Evolutionary conservation across 2,113 vertebrate species (phyloP).

Genomic region (Lota lota): DNA sequence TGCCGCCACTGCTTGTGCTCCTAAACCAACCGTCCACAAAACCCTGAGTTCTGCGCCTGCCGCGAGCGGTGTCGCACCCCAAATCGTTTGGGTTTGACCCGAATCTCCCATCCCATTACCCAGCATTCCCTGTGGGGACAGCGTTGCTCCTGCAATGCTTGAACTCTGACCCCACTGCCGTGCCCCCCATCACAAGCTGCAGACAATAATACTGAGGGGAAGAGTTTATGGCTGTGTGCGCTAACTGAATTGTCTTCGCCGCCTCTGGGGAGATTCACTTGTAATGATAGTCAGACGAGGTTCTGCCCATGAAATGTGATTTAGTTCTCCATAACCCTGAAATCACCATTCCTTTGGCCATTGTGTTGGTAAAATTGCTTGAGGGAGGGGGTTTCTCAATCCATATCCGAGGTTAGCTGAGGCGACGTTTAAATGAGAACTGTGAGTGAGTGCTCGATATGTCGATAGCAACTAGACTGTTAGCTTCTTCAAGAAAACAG

Average conservation of each 20-base stretch:
- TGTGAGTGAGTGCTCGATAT: no score
- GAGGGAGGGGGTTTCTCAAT: no score
- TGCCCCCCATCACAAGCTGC: conserved; percentile 44
- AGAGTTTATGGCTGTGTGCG: conserved; percentile 57
- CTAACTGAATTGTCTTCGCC: conserved; percentile 42
- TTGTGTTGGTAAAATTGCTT: no score
- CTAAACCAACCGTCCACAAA: conserved; percentile 48
- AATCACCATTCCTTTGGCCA: no score
- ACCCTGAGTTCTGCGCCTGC: conserved; percentile 43
- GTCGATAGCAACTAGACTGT: no score
- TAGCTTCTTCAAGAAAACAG: no score
- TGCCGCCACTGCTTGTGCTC: conserved; percentile 31
- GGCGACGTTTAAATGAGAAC: no score
- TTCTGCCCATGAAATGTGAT: conserved; percentile 45
- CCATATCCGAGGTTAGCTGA: no score
- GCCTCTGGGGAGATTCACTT: conserved; percentile 28
- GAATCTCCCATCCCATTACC: conserved; percentile 74
- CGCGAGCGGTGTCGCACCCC: conserved; percentile 35
- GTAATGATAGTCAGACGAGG: conserved; percentile 37
- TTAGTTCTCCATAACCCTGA: conserved; percentile 34
- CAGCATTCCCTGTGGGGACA: conserved; percentile 63
- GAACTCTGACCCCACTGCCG: conserved; percentile 61
- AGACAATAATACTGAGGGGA: conserved; percentile 48
- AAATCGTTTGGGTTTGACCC: conserved; percentile 69
- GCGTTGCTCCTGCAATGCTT: conserved; percentile 60